A percentile compares a stretch with the other conserved stretches of the same genome.
Conservation (phyloP, 2,888 invertebrate genomes). For the Tetragonula carbonaria region DNA sequence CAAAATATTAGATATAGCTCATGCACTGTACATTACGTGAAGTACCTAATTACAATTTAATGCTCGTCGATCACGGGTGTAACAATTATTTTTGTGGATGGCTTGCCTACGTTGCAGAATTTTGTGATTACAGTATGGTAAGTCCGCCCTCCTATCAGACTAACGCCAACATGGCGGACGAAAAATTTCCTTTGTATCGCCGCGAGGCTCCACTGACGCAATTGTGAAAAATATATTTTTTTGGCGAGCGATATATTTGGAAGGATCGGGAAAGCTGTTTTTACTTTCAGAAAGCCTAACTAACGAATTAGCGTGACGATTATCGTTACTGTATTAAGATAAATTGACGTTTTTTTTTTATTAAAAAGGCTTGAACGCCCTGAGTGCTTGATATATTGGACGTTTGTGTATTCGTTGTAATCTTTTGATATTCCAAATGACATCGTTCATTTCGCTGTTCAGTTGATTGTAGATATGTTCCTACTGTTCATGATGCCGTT, state of each 20-base stretch:
- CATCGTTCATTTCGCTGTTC: conserved; percentile 44
- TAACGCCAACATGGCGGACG: conserved; percentile 85
- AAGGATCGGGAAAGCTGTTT: conserved; percentile 23
- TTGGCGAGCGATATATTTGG: conserved; percentile 13
- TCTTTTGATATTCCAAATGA: conserved; percentile 62
- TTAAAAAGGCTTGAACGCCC: conserved; percentile 63
- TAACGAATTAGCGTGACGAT: neutral
- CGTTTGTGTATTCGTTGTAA: conserved; percentile 59
- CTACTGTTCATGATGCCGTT: conserved; percentile 27
- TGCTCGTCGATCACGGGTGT: conserved; percentile 83
- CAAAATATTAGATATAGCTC: conserved; percentile 85
- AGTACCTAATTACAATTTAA: conserved; percentile 85
- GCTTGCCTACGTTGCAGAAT: conserved; percentile 85
- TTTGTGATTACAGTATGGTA: conserved; percentile 89
- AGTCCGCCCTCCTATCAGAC: conserved; percentile 84
- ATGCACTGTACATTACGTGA: conserved; percentile 85
- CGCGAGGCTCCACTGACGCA: conserved; percentile 68
- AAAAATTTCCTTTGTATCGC: conserved; percentile 75
- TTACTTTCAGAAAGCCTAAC: neutral
- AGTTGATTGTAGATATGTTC: conserved; percentile 38
- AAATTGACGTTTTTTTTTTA: conserved; percentile 51
- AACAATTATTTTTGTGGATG: conserved; percentile 86
- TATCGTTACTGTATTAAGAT: conserved; percentile 40
- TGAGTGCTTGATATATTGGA: conserved; percentile 46
- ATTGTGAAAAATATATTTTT: conserved; percentile 61